These are phyloP conservation scores for Leucophenga montana DNA, from an alignment of 2,888 invertebrate species.

Conservation along the genomic window DNA sequence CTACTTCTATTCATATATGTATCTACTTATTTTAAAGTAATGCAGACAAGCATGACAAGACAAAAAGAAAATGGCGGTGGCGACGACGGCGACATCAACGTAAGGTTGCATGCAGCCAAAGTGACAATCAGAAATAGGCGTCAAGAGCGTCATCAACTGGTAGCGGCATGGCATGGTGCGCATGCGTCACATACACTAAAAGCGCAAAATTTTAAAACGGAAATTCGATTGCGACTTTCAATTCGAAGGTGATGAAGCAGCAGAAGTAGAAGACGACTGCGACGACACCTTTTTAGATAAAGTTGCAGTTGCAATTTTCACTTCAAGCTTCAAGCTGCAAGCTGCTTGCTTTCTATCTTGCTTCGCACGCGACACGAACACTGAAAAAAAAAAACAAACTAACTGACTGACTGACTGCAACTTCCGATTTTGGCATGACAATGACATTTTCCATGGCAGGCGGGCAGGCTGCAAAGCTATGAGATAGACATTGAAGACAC, in stretches of 20 bases:
- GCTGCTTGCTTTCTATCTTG: neutral
- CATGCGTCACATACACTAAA: constrained; percentile 26
- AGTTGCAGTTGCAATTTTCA: constrained; percentile 8
- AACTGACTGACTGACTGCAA: constrained; percentile 38
- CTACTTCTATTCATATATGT: no score
- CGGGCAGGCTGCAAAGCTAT: constrained; percentile 13
- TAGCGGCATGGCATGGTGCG: constrained; percentile 20
- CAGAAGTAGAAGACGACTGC: neutral
- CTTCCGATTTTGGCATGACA: constrained; percentile 42
- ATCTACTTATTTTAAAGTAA: no score
- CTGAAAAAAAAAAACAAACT: constrained; percentile 8
- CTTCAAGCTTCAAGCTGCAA: no score
- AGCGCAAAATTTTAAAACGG: constrained; percentile 15
- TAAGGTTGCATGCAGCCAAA: neutral
- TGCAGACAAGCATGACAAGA: no score
- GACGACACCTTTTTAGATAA: neutral
- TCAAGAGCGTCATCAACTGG: neutral
- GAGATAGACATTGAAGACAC: constrained; percentile 29
- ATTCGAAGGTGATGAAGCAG: neutral
- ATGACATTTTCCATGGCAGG: constrained; percentile 34
- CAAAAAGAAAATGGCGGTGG: no score
- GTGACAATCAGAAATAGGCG: neutral
- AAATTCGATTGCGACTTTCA: constrained; percentile 7
- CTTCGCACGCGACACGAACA: constrained; percentile 2
- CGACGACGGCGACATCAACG: neutral